Base-by-base conservation (phyloP, 37 sponge, comb jelly and placozoan species). In the Dysidea cf. avara region DNA sequence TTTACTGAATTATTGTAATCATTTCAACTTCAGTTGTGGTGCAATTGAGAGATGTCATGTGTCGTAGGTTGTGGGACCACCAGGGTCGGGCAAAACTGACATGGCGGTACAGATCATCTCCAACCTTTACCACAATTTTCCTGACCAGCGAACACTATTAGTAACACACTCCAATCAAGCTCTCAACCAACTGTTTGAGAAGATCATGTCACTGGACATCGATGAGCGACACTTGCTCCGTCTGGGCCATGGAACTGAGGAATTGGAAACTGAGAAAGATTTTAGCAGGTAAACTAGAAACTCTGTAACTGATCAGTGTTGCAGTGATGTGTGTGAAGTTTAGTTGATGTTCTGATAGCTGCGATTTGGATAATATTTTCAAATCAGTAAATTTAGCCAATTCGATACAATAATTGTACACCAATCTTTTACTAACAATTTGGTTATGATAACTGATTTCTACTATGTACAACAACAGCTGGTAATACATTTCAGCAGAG, bases 141-240 rank as follows among this genome's bases (percentile, higher is more conserved):
- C 96, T 11, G 81, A 98, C 21, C 96, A 98, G 81, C 70, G 99
- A 9, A 98, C 92, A 12, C 93, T 98, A 0, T 82, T 98, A 18
- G 96, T 98, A 40, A 98, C 99, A 13, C 99, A 98, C 76, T 96
- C 96, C 65, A 98, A 98, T 77, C 99, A 98, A 76, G 97, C 78
- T 22, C 85, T 84, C 38, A 84, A 84, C 61, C 96, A 98, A 74
- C 79, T 98, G 70, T 98, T 98, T 87, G 96, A 98, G 88, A 98
- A 98, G 86, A 98, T 98, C 53, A 93, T 98, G 85, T 73, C 74
- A 32, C 72, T 98, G 56, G 99, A 98, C 64, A 98, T 98, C 71
- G 99, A 98, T 33, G 96, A 98, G 71, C 72, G 99, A 14, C 99
- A 97, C 53, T 71, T 97, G 69, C 87, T 97, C 1, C 76, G 97